Conservation (phyloP, 2,888 invertebrate species). For the Ariolimax columbianus region DNA sequence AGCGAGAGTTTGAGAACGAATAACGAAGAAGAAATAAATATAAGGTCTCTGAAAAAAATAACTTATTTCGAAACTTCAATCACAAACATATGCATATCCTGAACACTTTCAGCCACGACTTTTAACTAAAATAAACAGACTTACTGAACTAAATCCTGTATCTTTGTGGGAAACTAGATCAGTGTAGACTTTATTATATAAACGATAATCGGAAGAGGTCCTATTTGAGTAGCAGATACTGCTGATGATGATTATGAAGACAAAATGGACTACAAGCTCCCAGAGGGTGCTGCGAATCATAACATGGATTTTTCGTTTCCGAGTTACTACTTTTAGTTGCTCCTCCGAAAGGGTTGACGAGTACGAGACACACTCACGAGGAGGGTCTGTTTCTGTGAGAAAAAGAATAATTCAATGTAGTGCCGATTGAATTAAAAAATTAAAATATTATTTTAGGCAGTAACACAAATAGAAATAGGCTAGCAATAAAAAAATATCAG, state of each 20-base stretch:
- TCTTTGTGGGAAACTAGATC: constrained; percentile 34
- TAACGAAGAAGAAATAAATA: no score
- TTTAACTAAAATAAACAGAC: neutral
- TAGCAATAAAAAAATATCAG: no score
- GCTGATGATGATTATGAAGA: constrained; percentile 48
- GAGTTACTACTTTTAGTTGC: constrained; percentile 32
- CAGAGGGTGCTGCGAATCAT: constrained; percentile 24
- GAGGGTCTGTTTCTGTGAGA: constrained; percentile 31
- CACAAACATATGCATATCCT: no score
- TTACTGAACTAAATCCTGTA: constrained; percentile 17
- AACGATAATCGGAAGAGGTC: constrained; percentile 43
- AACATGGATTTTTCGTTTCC: constrained; percentile 29
- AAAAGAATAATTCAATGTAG: neutral
- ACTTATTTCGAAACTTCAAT: no score
- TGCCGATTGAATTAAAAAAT: neutral
- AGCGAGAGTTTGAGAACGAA: no score
- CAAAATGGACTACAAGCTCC: constrained; percentile 49
- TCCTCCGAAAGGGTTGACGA: constrained; percentile 20
- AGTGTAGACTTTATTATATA: constrained; percentile 37
- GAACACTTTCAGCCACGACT: neutral
- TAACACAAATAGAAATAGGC: no score
- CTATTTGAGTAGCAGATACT: constrained; percentile 53
- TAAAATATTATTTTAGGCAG: no score
- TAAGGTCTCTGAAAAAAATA: no score
- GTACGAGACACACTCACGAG: constrained; percentile 24